Evolutionary conservation across 64 coral and sea anemone genomes (phyloP).

Genomic region (Astreopora myriophthalma): DNA sequence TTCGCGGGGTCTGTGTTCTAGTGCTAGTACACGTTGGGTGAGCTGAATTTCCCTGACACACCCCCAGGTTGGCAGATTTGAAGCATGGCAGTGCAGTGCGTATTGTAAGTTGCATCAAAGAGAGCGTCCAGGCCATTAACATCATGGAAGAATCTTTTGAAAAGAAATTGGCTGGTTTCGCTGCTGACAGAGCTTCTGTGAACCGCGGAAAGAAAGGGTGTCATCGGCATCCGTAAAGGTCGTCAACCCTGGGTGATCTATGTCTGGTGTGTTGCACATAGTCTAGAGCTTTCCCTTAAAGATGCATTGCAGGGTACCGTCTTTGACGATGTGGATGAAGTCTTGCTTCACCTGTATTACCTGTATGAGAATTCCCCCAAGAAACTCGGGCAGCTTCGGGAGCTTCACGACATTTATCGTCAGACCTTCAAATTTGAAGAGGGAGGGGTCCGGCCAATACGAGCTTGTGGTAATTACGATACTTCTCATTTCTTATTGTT

Average conservation of each 20-base stretch:
- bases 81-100: slow-evolving; percentile 54
- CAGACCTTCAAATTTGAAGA: slow-evolving; percentile 81
- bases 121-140: slow-evolving; percentile 60
- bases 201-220: slow-evolving; percentile 80
- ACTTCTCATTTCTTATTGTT: background rate
- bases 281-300: slow-evolving; percentile 77
- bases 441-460: slow-evolving; percentile 39
- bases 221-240: slow-evolving; percentile 64
- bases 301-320: slow-evolving; percentile 68
- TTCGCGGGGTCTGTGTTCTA: background rate
- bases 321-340: slow-evolving; percentile 85
- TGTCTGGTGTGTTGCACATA: slow-evolving; percentile 78
- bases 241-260: slow-evolving; percentile 69
- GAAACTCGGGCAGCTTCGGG: slow-evolving; percentile 76
- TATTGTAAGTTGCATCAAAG: slow-evolving; percentile 58
- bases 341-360: slow-evolving; percentile 70
- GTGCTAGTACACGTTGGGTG: background rate
- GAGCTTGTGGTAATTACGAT: background rate
- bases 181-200: slow-evolving; percentile 43
- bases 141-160: slow-evolving; percentile 58
- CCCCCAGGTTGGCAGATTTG: slow-evolving; percentile 40
- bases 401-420: slow-evolving; percentile 65
- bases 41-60: background rate
- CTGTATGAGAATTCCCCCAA: slow-evolving; percentile 86
- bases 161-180: slow-evolving; percentile 87